Base-by-base conservation (phyloP, 2,888 invertebrate genomes). In the Pasiphila rectangulata region DNA sequence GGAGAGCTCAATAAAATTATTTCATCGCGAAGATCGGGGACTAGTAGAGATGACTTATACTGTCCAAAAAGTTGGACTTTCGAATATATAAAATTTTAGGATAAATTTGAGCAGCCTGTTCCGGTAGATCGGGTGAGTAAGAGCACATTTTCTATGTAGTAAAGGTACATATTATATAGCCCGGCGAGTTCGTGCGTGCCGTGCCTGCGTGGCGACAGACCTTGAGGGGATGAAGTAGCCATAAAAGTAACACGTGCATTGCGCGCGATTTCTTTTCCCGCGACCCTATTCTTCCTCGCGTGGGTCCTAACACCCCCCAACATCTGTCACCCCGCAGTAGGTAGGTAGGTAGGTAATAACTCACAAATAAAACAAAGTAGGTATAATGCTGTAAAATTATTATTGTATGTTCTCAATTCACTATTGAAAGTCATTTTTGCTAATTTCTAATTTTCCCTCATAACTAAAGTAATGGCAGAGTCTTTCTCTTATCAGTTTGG, bases 1-100 rank as follows among this genome's bases (percentile, higher is more conserved):
- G 48, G 35, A 38, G 48, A 48, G 38, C 34, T 42, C 16, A 48
- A 48, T 32, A 48, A 48, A 48, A 48, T 43, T 39, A 48, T 43
- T 48, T 43, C 43, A 39, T 48, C 48, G 38, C 38, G 38, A 42
- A 38, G 42, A 35, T 48, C 38, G 32, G 38, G 38, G 38, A 35
- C 46, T 40, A 36, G 46, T 36, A 35, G 40, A 40, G 40, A 46
- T 46, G 46, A 46, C 35, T 30, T 37, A 37, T 37, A 38, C 38
- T 38, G 38, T 42, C 42, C 48, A 48, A 48, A 48, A 48, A 43
- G 43, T 48, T 48, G 48, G 48, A 48, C 48, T 39, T 48, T 48
- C 34, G 43, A 47, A 32, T 47, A 47, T 37, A 37, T 42, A 36
- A 44, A 44, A 37, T 44, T 37, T 44, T 44, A 30, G 38, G 45